These are phyloP conservation scores for Plusia festucae DNA, from an alignment of 2,888 invertebrate species.

Conservation along the genomic window DNA sequence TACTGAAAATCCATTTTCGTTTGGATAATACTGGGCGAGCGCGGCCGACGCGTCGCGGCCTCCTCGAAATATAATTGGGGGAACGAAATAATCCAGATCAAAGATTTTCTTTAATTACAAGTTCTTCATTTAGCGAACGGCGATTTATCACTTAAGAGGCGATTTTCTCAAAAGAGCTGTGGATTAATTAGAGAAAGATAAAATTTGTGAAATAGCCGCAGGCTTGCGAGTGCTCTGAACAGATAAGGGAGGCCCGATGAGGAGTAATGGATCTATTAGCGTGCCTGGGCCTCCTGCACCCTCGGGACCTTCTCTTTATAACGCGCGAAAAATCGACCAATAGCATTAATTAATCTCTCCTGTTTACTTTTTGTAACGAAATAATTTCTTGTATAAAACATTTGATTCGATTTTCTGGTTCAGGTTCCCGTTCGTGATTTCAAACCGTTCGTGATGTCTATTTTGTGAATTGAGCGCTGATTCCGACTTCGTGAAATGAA, in stretches of 20 bases:
- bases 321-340: constrained; percentile 73
- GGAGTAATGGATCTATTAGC: constrained; percentile 83
- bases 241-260: constrained; percentile 81
- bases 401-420: constrained; percentile 77
- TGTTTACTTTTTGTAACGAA: constrained; percentile 67
- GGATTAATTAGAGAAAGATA: constrained; percentile 87
- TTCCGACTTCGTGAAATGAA: constrained; percentile 67
- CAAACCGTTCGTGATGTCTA: constrained; percentile 69
- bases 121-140: constrained; percentile 76
- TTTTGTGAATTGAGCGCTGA: constrained; percentile 68
- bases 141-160: constrained; percentile 84
- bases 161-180: constrained; percentile 81
- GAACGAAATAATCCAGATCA: constrained; percentile 78
- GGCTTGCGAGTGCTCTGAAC: constrained; percentile 79
- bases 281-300: constrained; percentile 65
- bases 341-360: constrained; percentile 72
- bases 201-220: constrained; percentile 83
- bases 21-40: constrained; percentile 52
- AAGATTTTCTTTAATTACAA: constrained; percentile 83
- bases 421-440: constrained; percentile 59
- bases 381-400: constrained; percentile 74
- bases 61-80: constrained; percentile 62
- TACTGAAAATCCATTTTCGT: constrained; percentile 57
- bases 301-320: constrained; percentile 67
- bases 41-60: constrained; percentile 50